phyloP scores from a whole-genome alignment of 1,140 invertebrate species.

The Drosophila cardini region DNA sequence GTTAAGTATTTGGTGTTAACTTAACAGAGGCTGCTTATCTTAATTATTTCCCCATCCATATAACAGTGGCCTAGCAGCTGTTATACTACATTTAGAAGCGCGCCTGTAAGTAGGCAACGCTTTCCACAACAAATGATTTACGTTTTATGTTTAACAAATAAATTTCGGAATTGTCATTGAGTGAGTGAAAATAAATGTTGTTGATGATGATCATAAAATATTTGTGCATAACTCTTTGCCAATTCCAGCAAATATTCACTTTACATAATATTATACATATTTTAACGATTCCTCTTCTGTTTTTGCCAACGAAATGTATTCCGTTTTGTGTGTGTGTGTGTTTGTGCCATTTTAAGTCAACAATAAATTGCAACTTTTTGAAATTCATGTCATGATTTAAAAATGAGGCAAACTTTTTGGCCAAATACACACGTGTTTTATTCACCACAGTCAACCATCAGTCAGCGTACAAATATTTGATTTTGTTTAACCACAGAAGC shows the following conservation, averaged over 20 bases:
- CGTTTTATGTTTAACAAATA: not conserved
- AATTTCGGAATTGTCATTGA: not conserved
- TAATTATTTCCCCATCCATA: no score
- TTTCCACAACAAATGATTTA: not conserved
- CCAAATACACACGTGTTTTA: slow-evolving; percentile 12
- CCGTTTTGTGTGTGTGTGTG: no score
- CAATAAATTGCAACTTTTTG: slow-evolving; percentile 19
- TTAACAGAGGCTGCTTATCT: not conserved
- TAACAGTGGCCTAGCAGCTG: not conserved
- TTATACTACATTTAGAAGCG: not conserved
- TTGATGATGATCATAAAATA: slow-evolving; percentile 11
- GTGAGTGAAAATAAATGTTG: not conserved
- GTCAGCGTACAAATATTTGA: slow-evolving; percentile 1
- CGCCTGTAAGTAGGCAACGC: not conserved
- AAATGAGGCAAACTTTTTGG: slow-evolving; percentile 18
- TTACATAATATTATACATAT: not conserved
- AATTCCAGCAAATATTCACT: not conserved
- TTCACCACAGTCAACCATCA: not conserved
- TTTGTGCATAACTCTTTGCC: not conserved
- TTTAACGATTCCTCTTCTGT: not conserved
- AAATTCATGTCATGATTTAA: slow-evolving; percentile 23
- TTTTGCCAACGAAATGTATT: not conserved
- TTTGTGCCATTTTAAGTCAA: slow-evolving; percentile 19
- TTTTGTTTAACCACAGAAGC: slow-evolving; percentile 4
- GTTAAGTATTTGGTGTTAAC: not conserved